Evolutionary conservation across 2,797 vertebrate species (phyloP), one percentile per base, ranked within the genome.

Genomic region (Dipus sagitta): DNA sequence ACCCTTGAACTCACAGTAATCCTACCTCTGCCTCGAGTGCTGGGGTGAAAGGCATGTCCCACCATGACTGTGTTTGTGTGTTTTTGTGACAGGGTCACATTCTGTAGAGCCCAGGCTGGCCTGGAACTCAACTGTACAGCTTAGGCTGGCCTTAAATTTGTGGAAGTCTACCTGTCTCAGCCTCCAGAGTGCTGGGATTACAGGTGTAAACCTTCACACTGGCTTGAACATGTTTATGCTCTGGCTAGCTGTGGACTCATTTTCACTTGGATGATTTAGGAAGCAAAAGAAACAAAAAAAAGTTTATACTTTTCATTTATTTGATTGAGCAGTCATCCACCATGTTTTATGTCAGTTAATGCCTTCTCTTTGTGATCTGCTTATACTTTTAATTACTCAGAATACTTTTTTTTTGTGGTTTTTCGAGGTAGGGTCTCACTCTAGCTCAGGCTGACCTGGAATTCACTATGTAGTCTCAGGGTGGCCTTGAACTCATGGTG

Each of bases 341-440:
- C 5, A 34, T 68, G 47, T 88, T 84, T 75, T 42, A 62, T 94
- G 58, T 47, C n/a, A 79, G 62, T 84, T 91, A 88, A 32, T 88
- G 12, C n/a, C 34, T 87, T 80, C 47, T 0, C 7, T 47, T 9
- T 47, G 47, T 47, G 47, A 77, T 88, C 74, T 76, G 34, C 26
- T 71, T 93, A 79, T 80, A n/a, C 65, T 83, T 95, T 86, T 26
- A 68, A 90, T 92, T 89, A 34, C 87, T 88, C 42, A 71, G 38
- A 65, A 47, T 86, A 77, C 38, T 38, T 3, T 38, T 38, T 38
- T 38, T 38, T 3, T 38, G 38, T 38, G 38, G 38, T 38, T 38
- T 38, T 38, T 38, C 38, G 38, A 38, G 38, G 38, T 38, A 38
- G 38, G 38, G 38, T 38, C 38, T 38, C 38, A 38, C 38, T 38